Conservation (phyloP, 2,888 invertebrate genomes). For the Timandra comae region DNA sequence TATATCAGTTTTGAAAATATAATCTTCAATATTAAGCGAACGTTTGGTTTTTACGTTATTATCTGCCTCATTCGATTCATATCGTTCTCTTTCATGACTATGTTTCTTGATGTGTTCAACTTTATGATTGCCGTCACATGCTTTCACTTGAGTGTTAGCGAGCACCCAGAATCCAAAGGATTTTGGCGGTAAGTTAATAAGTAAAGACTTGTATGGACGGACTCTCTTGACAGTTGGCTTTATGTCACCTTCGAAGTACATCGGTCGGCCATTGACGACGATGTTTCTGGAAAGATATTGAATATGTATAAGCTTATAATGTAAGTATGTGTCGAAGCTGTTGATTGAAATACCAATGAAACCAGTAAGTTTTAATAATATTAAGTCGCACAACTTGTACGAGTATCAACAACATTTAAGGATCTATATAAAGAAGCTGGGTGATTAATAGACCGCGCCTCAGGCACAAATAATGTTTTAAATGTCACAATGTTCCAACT, state of each 20-base stretch:
- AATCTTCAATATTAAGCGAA: conserved; percentile 31
- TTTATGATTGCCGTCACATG: conserved; percentile 55
- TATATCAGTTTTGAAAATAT: conserved; percentile 17
- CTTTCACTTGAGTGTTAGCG: conserved; percentile 78
- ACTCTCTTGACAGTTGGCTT: conserved; percentile 71
- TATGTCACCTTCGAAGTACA: conserved; percentile 77
- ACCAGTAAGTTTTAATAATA: no score
- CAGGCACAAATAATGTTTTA: no score
- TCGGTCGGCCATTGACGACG: conserved; percentile 78
- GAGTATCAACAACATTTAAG: no score
- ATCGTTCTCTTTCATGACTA: conserved; percentile 5
- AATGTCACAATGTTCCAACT: no score
- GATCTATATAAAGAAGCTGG: no score
- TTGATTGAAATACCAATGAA: no score
- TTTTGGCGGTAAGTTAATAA: conserved; percentile 79
- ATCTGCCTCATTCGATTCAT: conserved; percentile 23
- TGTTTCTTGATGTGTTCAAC: conserved; percentile 24
- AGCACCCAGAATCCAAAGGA: conserved; percentile 87
- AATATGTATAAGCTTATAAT: no score
- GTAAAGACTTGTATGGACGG: conserved; percentile 69
- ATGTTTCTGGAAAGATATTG: conserved; percentile 67
- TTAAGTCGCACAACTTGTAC: no score
- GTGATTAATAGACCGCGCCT: no score
- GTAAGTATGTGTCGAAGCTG: no score
- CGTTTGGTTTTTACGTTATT: conserved; percentile 29